Evolutionary conservation across 2,797 vertebrate genomes (phyloP).

Genomic region (Lagorchestes hirsutus): DNA sequence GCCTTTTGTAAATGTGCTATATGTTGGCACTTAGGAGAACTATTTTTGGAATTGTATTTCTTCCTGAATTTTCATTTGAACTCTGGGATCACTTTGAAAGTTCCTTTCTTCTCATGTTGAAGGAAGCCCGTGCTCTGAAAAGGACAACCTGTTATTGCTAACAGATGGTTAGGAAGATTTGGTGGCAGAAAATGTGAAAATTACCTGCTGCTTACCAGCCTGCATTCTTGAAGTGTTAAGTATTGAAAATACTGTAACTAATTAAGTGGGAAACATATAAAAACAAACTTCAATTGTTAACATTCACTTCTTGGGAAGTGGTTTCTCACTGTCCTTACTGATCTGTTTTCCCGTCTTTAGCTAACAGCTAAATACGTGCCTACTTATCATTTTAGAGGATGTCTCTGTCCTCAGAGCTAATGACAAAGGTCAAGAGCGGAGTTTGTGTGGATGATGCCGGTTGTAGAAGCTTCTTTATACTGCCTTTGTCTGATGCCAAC

Average conservation of each 20-base stretch:
- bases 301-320: not conserved
- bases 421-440: not conserved
- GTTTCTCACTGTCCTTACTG: not conserved
- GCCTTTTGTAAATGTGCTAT: not conserved
- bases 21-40: not conserved
- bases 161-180: not conserved
- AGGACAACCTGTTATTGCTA: conserved; percentile 5
- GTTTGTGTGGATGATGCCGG: not conserved
- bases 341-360: not conserved
- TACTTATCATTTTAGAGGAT: not conserved
- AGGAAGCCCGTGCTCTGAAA: not conserved
- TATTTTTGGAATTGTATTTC: not conserved
- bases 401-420: not conserved
- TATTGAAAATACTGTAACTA: conserved; percentile 4
- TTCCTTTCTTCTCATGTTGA: not conserved
- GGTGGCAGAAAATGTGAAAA: conserved; percentile 5
- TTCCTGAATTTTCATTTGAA: not conserved
- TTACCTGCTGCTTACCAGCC: not conserved
- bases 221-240: not conserved
- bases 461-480: not conserved
- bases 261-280: not conserved
- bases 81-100: not conserved
- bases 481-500: not conserved
- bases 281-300: not conserved
- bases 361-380: not conserved